Evolutionary conservation across 2,113 vertebrate species (phyloP).

Genomic region (Noturus placidus): DNA sequence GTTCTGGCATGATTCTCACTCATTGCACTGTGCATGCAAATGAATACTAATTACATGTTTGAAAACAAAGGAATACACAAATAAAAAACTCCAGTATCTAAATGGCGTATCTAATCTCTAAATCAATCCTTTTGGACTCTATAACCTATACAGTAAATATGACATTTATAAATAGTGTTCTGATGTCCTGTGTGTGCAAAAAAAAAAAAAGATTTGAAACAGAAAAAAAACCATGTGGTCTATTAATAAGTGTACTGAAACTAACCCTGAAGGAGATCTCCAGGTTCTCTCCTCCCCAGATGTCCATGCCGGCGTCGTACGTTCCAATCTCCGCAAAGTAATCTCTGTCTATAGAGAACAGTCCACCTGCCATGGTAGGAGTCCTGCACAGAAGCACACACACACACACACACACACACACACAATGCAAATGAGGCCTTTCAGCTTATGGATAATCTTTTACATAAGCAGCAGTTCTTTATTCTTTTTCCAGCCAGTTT

Average conservation of each 20-base stretch:
- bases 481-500: conserved; percentile 37
- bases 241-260: conserved; percentile 3
- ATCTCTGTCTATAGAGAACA: conserved; percentile 98
- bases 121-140: background rate
- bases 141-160: background rate
- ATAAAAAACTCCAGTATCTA: background rate
- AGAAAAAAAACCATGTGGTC: background rate
- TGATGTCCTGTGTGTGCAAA: background rate
- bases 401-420: conserved; percentile 15
- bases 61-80: background rate
- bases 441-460: conserved; percentile 53
- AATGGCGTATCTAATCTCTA: background rate
- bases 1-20: background rate
- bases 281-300: conserved; percentile 98
- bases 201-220: background rate
- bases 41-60: background rate
- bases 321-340: conserved; percentile 99
- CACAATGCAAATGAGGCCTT: conserved; percentile 6
- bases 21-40: background rate
- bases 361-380: conserved; percentile 97
- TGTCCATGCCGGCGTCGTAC: conserved; percentile 99
- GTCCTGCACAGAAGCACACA: conserved; percentile 75
- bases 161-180: background rate
- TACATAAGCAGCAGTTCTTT: conserved; percentile 37
- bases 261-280: conserved; percentile 98